A percentile compares a stretch with the other conserved stretches of the same genome.
These are phyloP conservation scores for Sebastes fasciatus DNA, from an alignment of 2,113 vertebrate species.

Conservation along the genomic window DNA sequence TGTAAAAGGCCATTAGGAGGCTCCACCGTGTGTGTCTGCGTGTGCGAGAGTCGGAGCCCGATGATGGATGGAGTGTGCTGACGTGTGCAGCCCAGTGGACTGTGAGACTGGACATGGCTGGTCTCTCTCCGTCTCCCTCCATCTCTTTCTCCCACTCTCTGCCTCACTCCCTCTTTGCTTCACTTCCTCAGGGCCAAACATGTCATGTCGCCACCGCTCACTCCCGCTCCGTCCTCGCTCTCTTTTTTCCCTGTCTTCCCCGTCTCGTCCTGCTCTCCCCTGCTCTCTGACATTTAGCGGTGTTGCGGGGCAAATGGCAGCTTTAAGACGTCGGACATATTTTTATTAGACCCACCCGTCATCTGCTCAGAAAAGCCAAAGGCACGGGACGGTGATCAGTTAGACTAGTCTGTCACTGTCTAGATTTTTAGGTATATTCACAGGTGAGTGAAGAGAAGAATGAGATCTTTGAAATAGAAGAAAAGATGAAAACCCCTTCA, in stretches of 20 bases:
- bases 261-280: slow-evolving; percentile 10
- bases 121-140: slow-evolving; percentile 70
- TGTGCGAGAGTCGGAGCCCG: slow-evolving; percentile 48
- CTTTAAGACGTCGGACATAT: slow-evolving; percentile 55
- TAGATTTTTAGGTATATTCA: slow-evolving; percentile 8
- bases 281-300: slow-evolving; percentile 64
- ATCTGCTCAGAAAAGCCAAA: slow-evolving; percentile 23
- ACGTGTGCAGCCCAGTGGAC: slow-evolving; percentile 79
- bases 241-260: background rate
- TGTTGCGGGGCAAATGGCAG: slow-evolving; percentile 58
- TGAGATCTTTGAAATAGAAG: slow-evolving; percentile 25
- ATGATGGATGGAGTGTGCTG: slow-evolving; percentile 82
- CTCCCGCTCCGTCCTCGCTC: slow-evolving; percentile 39
- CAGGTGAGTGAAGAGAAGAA: slow-evolving; percentile 31
- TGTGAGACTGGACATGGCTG: slow-evolving; percentile 82
- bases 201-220: slow-evolving; percentile 68
- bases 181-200: slow-evolving; percentile 79
- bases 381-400: slow-evolving; percentile 37
- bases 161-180: slow-evolving; percentile 71
- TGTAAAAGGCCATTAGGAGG: slow-evolving; percentile 79
- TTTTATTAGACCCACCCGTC: slow-evolving; percentile 59
- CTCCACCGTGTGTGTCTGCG: slow-evolving; percentile 24
- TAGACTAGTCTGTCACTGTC: background rate
- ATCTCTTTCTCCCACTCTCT: slow-evolving; percentile 64
- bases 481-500: slow-evolving; percentile 41